A percentile compares a stretch with the other conserved stretches of the same genome.
Evolutionary conservation across 2,888 invertebrate genomes (phyloP).

Genomic region (Melitaea athalia): DNA sequence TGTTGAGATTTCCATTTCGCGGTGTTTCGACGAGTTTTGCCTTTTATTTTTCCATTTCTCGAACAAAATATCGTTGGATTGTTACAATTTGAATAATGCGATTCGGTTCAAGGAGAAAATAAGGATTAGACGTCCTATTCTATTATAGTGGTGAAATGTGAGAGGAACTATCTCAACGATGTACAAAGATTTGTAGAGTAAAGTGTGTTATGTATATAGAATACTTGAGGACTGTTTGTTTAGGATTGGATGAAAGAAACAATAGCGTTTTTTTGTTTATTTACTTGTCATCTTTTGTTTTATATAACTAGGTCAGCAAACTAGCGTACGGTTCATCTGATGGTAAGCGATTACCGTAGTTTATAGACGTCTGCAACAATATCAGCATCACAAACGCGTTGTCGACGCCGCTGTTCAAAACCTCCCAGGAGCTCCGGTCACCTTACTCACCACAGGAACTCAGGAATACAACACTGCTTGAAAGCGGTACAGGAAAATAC

Average conservation of each 20-base stretch:
- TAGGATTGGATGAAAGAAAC: neutral
- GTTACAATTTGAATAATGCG: conserved; percentile 11
- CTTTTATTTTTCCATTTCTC: conserved; percentile 11
- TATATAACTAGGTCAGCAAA: too few species aligned
- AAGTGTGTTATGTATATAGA: neutral
- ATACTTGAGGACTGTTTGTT: neutral
- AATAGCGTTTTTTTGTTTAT: too few species aligned
- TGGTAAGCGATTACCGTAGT: too few species aligned
- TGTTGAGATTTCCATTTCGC: conserved; percentile 2
- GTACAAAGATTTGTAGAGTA: neutral
- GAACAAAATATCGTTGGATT: conserved; percentile 9
- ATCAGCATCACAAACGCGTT: too few species aligned
- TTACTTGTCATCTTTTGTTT: too few species aligned
- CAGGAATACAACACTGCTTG: too few species aligned
- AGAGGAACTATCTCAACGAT: neutral
- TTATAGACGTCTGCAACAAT: too few species aligned
- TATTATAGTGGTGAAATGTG: neutral
- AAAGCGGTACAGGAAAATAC: too few species aligned
- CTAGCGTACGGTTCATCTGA: too few species aligned
- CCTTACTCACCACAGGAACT: too few species aligned
- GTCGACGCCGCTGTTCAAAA: too few species aligned
- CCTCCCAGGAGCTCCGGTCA: too few species aligned
- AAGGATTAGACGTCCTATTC: conserved; percentile 8
- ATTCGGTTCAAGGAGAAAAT: conserved; percentile 7
- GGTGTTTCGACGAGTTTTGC: conserved; percentile 9